Percentiles rank a stretch among this genome's conserved stretches.
Evolutionary conservation across 1,140 invertebrate genomes (phyloP).

Genomic region (Neotoxoptera formosana): DNA sequence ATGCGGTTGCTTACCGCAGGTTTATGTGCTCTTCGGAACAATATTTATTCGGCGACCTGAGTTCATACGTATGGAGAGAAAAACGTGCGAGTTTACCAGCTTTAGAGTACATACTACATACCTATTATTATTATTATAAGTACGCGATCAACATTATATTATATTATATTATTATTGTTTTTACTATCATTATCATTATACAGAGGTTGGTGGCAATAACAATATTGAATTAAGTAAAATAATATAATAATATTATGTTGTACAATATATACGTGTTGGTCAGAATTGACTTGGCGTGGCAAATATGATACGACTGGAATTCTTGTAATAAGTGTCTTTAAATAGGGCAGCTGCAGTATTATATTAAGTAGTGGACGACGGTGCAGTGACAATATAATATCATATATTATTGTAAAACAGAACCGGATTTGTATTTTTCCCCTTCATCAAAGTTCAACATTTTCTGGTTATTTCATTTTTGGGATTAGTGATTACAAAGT

Average conservation of each 20-base stretch:
- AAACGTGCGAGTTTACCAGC: neutral
- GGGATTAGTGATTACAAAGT: neutral
- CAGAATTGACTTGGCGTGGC: neutral
- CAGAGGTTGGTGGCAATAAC: neutral
- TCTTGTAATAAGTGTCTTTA: neutral
- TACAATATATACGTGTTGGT: neutral
- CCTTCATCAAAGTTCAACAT: neutral
- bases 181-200: neutral
- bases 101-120: neutral
- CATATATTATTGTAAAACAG: neutral
- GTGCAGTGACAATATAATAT: neutral
- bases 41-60: neutral
- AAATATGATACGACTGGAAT: neutral
- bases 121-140: neutral
- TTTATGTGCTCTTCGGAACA: neutral
- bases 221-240: neutral
- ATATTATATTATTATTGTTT: neutral
- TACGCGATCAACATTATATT: neutral
- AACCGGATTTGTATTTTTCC: neutral
- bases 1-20: neutral
- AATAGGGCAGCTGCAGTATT: neutral
- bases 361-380: neutral
- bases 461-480: neutral
- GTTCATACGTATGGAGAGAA: neutral
- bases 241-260: neutral